These are phyloP conservation scores for Cheilosia pagana DNA, from an alignment of 2,888 invertebrate genomes.

Conservation along the genomic window DNA sequence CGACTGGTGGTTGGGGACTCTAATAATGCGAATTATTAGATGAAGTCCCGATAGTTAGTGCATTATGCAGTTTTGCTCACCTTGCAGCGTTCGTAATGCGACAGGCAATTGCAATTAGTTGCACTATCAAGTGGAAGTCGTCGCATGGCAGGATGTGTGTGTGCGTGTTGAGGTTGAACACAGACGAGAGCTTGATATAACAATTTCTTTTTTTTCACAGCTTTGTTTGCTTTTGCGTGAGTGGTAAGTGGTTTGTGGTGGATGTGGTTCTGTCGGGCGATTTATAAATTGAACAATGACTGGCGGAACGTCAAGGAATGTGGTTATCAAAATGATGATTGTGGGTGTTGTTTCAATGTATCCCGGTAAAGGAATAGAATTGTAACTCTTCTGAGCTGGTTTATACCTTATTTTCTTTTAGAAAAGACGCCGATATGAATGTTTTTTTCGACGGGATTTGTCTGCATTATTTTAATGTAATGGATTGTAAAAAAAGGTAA, in stretches of 20 bases:
- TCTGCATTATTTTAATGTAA: too few species aligned
- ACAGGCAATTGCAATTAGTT: constrained; percentile 50
- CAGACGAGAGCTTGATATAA: background rate
- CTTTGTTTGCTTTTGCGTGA: background rate
- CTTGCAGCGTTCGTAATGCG: constrained; percentile 24
- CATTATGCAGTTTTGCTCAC: constrained; percentile 55
- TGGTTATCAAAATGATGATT: background rate
- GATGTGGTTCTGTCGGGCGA: constrained; percentile 30
- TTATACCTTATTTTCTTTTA: too few species aligned
- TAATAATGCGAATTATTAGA: constrained; percentile 68
- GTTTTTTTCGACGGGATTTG: too few species aligned
- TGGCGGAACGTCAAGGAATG: constrained; percentile 12
- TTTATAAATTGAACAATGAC: constrained; percentile 40
- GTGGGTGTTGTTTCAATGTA: too few species aligned
- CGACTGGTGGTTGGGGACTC: background rate
- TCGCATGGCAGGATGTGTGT: background rate
- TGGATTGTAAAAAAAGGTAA: too few species aligned
- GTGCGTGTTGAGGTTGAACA: background rate
- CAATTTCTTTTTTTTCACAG: too few species aligned
- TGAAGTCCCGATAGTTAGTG: constrained; percentile 59
- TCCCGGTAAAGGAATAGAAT: too few species aligned
- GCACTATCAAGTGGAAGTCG: constrained; percentile 24
- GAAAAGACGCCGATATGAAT: too few species aligned
- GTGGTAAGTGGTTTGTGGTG: constrained; percentile 8
- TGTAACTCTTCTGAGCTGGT: too few species aligned